These are phyloP conservation scores for Tachina lurida DNA, from an alignment of 2,888 invertebrate genomes.

Conservation along the genomic window DNA sequence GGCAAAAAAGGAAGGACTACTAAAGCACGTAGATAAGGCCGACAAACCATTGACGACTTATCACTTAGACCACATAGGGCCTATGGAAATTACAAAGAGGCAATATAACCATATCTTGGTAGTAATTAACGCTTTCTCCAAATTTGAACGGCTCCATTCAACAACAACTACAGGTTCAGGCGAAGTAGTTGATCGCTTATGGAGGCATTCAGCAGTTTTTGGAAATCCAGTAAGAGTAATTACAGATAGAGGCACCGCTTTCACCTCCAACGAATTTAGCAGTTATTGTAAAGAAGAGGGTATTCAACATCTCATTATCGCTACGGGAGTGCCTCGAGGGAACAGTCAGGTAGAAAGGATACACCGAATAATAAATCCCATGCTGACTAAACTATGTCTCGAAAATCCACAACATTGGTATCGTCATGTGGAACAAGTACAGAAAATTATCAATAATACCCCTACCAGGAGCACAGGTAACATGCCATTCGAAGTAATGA, in stretches of 20 bases:
- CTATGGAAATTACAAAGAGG: conserved; percentile 50
- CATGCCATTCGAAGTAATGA: not conserved
- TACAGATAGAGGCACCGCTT: conserved; percentile 45
- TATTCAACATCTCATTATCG: conserved; percentile 74
- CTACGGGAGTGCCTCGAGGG: conserved; percentile 72
- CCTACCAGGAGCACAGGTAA: conserved; percentile 21
- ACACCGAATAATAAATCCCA: not conserved
- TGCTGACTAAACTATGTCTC: conserved; percentile 22
- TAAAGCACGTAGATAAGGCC: conserved; percentile 58
- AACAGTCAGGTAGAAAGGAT: not conserved
- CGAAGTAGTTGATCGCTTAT: conserved; percentile 38
- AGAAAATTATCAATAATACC: conserved; percentile 18
- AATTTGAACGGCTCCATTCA: conserved; percentile 79
- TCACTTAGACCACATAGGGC: conserved; percentile 64
- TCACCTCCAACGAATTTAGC: conserved; percentile 73
- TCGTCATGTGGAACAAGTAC: conserved; percentile 1
- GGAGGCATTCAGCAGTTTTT: conserved; percentile 37
- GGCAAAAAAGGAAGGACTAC: conserved; percentile 56
- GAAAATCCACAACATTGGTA: conserved; percentile 14
- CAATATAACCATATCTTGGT: conserved; percentile 56
- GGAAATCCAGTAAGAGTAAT: conserved; percentile 47
- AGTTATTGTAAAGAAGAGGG: conserved; percentile 76
- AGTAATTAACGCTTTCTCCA: conserved; percentile 61
- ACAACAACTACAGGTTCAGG: conserved; percentile 72
- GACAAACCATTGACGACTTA: conserved; percentile 51